Evolutionary conservation across 2,888 invertebrate genomes (phyloP), one percentile per base, ranked within the genome.

Genomic region (Sphaeridia pumilis): DNA sequence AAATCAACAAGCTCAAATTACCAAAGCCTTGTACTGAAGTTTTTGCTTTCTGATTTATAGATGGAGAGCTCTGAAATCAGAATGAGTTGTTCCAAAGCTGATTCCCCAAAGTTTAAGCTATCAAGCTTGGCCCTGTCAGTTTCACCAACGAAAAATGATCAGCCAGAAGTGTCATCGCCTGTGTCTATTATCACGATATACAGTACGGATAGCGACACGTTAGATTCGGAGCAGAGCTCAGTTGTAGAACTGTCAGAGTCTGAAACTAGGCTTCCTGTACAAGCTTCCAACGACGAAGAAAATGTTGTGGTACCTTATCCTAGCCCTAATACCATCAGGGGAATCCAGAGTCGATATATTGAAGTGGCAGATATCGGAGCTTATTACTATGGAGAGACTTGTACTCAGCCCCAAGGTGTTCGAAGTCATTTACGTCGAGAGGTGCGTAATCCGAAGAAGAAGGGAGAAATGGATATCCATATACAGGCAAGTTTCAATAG

Each of bases 371-470:
- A 35, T 3, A 14, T 52, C 1, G 26, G 45, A 2, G 41, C 36
- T 12, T 52, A 52, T 46, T 52, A 52, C 14, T 52, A 52, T 28
- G 52, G 52, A 4, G 52, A 52, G 27, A 46, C n/a, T 22, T n/a
- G 31, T 14, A 36, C 46, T 14, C 25, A 21, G 2, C 22, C n/a
- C 14, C 38, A 22, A 17, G 24, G 25, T 27, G 12, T 4, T 7
- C 25, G 44, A 5, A 46, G 36, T 27, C 48, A 24, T 24, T 22
- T 25, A 4, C 36, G 41, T 26, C 10, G 48, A 46, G 26, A 28
- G 22, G 20, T 10, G 10, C 22, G 5, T 14, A 21, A 42, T 28
- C 14, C 25, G 5, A 46, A 46, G 28, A 17, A 12, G 20, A 41
- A 46, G 1, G 25, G 21, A 4, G 52, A 52, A 27, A 52, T 52